Evolutionary conservation across 1,140 invertebrate genomes (phyloP), one percentile per base, ranked within the genome.

Genomic region (Whitmania pigra): DNA sequence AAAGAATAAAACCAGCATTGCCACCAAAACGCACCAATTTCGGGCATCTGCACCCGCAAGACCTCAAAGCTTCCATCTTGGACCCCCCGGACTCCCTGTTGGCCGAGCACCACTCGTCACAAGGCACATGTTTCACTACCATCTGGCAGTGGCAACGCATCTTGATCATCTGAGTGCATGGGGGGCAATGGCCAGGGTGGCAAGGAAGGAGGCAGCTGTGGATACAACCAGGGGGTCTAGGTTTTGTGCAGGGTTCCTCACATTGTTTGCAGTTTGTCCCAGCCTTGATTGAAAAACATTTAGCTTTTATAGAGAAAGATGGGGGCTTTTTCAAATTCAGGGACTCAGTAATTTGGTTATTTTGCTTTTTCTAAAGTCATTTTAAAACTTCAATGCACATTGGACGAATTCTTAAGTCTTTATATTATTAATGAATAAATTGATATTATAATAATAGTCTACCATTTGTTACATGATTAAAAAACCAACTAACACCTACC

Each of bases 41-140:
- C 1, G 91, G 88, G 79, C 93, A 96, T 73, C 89, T 89, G 79
- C 91, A 91, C 67, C 87, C 87, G 79, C 91, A 93, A 72, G 87
- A 87, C 36, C 88, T 83, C 74, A 89, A 79, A 22, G 57, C 57
- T 25, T 63, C 29, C 57, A 22, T 63, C 57, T 63, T 31, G 29
- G 22, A 63, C 11, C 57, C 57, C 11, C 57, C 57, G 11, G 18
- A n/a, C 11, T 63, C 57, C 22, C 20, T 1, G 9, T 49, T 11
- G 57, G 57, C 57, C 6, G 29, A 25, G 29, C 57, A 63, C 57
- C 57, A 63, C 11, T 63, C 22, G 11, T 0, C 7, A n/a, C 57
- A 63, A 31, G 57, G 57, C 22, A 91, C 83, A 74, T 90, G 89
- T 18, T 89, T 80, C 63, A 89, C 86, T 71, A 87, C 87, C 2